Base-by-base conservation (phyloP, 2,797 vertebrate genomes). In the Sebastes elongatus region DNA sequence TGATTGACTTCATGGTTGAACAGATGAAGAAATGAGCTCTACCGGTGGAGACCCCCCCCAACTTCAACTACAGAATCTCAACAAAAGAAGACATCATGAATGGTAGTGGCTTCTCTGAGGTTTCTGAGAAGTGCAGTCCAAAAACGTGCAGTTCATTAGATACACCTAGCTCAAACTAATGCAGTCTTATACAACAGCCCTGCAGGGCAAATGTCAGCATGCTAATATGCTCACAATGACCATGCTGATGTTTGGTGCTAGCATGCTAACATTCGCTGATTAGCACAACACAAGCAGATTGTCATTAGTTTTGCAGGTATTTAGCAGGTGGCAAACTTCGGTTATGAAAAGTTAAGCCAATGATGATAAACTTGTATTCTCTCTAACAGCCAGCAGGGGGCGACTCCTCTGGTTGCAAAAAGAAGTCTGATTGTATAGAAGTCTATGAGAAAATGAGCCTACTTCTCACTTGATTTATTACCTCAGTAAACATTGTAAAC, bases 21-120 rank as follows among this genome's bases (percentile, higher is more conserved):
- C 59, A 63, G 78, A 76, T n/a, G n/a, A 84, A 73, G 71, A 60
- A 74, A 71, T 27, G 59, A 52, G 71, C 23, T 23, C 70, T 83
- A 78, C 69, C 42, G 67, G 25, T 32, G 77, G 55, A 84, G 66
- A 46, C 22, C 11, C 52, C 57, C 23, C 42, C 14, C 6, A 66
- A 80, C 67, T 77, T 69, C 22, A 77, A 28, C 30, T 25, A 38
- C 14, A 78, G 13, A 71, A 33, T 38, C 10, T 35, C 57, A 60
- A 25, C n/a, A 55, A 22, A 63, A 7, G 42, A 27, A 27, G n/a
- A 62, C 2, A 20, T 53, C 22, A 2, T 6, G 10, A 22, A 22
- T 33, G 23, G n/a, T 16, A 6, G 10, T 3, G 7, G 18, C 9
- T 62, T 67, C 53, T 46, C 28, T 23, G 25, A 25, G 27, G 25